Conservation (phyloP, 2,888 invertebrate genomes). For the Mythimna albipuncta region DNA sequence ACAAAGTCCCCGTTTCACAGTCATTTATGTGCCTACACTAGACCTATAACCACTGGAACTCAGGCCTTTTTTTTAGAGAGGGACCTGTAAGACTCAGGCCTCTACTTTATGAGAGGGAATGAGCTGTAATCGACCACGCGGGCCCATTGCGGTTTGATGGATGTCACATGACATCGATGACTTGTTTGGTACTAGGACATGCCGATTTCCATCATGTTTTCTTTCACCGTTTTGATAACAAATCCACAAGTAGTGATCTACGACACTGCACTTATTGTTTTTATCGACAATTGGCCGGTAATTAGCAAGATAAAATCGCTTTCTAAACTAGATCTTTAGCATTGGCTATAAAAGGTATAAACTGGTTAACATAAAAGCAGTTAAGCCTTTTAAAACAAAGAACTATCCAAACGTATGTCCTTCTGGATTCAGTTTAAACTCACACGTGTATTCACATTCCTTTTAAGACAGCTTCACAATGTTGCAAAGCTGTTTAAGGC, state of each 20-base stretch:
- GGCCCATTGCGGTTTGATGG: too few species aligned
- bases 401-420: conserved; percentile 14
- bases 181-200: too few species aligned
- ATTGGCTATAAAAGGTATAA: conserved; percentile 25
- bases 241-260: too few species aligned
- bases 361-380: conserved; percentile 17
- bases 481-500: conserved; percentile 48
- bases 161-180: too few species aligned
- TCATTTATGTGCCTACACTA: neutral
- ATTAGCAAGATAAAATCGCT: conserved; percentile 2
- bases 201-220: too few species aligned
- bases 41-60: neutral
- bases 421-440: conserved; percentile 4
- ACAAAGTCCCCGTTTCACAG: neutral
- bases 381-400: conserved; percentile 37
- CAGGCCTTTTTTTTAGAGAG: too few species aligned
- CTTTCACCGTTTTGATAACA: too few species aligned
- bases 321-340: neutral
- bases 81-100: too few species aligned
- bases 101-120: too few species aligned
- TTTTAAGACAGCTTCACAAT: conserved; percentile 56
- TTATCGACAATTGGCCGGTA: neutral
- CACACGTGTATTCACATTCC: conserved; percentile 48
- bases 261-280: neutral
- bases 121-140: too few species aligned